Evolutionary conservation across 2,113 vertebrate species (phyloP).

Genomic region (Melierax canorus): DNA sequence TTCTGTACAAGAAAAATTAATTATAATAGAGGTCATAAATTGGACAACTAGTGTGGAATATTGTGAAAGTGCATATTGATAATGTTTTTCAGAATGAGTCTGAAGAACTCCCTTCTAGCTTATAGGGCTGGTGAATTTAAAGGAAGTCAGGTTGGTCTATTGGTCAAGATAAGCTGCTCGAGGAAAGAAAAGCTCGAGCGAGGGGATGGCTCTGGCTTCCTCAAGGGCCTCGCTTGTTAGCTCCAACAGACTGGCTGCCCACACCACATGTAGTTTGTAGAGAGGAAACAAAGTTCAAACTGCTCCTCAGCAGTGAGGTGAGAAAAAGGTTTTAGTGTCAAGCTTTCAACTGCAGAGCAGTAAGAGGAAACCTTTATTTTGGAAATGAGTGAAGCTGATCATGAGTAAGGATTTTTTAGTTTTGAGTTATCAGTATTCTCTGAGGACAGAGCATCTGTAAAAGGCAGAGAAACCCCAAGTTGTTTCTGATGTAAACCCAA

Average conservation of each 20-base stretch:
- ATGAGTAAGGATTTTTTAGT: not conserved
- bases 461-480: not conserved
- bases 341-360: not conserved
- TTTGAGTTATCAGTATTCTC: not conserved
- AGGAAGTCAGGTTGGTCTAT: not conserved
- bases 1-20: not conserved
- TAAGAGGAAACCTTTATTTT: not conserved
- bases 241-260: not conserved
- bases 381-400: not conserved
- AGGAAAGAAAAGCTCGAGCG: not conserved
- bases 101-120: not conserved
- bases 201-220: not conserved
- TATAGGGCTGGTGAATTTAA: not conserved
- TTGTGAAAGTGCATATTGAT: not conserved
- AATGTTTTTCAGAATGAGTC: not conserved
- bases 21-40: not conserved
- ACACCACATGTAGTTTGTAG: fast-evolving
- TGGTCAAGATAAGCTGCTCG: not conserved
- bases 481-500: not conserved
- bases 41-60: not conserved
- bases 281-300: not conserved
- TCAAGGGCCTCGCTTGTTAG: not conserved
- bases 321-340: not conserved
- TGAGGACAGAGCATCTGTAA: not conserved
- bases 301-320: not conserved